A percentile compares a stretch with the other conserved stretches of the same genome.
These are phyloP conservation scores for Papilio helenus DNA, from an alignment of 1,140 invertebrate species.

Conservation along the genomic window DNA sequence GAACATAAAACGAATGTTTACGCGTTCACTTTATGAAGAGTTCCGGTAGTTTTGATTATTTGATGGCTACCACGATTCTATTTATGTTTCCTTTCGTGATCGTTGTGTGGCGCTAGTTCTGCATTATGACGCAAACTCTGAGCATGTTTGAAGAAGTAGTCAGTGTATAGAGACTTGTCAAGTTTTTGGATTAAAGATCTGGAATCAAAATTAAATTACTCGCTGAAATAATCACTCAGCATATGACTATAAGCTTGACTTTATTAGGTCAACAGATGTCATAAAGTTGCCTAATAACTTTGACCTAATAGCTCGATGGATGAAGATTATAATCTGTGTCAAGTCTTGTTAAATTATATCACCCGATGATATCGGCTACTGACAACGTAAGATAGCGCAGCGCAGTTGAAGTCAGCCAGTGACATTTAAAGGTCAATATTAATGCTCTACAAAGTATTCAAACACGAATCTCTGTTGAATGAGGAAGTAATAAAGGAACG, in stretches of 20 bases:
- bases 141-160: not conserved
- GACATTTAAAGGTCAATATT: constrained; percentile 4
- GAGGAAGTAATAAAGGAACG: constrained; percentile 29
- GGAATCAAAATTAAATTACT: not conserved
- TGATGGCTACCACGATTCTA: not conserved
- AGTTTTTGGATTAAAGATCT: not conserved
- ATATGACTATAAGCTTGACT: not conserved
- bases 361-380: not conserved
- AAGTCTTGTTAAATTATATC: constrained; percentile 12
- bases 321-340: not conserved
- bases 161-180: not conserved
- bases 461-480: not conserved
- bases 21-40: not conserved
- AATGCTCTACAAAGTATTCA: constrained; percentile 10
- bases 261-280: not conserved
- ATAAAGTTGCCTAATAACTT: constrained; percentile 4
- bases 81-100: not conserved
- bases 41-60: constrained; percentile 15
- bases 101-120: not conserved
- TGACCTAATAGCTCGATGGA: not conserved
- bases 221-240: not conserved
- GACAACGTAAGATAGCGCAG: not conserved
- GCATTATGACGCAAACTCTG: not conserved
- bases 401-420: not conserved
- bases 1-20: constrained; percentile 6